phyloP scores from a whole-genome alignment of 2,797 vertebrate genomes.

The Meda fulgida region DNA sequence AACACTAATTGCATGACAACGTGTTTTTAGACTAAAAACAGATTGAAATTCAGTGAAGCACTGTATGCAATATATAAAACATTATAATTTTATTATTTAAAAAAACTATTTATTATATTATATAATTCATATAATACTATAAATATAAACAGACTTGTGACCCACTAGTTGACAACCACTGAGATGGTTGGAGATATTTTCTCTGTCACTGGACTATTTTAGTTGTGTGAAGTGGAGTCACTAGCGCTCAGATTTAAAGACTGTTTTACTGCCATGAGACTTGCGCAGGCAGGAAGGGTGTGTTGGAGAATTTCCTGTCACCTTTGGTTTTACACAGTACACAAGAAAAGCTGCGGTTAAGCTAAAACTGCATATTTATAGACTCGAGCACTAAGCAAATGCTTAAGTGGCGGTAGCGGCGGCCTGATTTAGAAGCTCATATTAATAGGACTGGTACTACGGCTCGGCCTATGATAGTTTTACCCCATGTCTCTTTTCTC shows the following conservation, averaged over 20 bases:
- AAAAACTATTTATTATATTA: neutral
- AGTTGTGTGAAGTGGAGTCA: conserved; percentile 25
- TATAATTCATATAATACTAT: neutral
- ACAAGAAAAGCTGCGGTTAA: conserved; percentile 61
- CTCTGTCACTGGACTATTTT: neutral
- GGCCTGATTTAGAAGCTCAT: conserved; percentile 27
- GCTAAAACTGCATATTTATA: conserved; percentile 52
- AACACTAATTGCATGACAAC: neutral
- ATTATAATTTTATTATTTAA: neutral
- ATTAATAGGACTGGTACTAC: conserved; percentile 40
- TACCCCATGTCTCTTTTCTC: conserved; percentile 10
- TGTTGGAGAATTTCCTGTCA: conserved; percentile 78
- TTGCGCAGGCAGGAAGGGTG: conserved; percentile 73
- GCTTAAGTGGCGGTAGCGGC: conserved; percentile 2
- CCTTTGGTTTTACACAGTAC: conserved; percentile 68
- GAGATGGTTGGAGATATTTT: conserved; percentile 1
- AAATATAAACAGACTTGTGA: conserved; percentile 1
- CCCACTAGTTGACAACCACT: neutral
- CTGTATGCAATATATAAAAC: neutral
- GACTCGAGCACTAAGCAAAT: conserved; percentile 7
- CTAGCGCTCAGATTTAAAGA: conserved; percentile 52
- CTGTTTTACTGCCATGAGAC: conserved; percentile 66
- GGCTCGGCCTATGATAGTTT: conserved; percentile 26
- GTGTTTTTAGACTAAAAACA: neutral
- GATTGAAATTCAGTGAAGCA: neutral